Conservation (phyloP, 2,113 vertebrate species). For the Eretmochelys imbricata region DNA sequence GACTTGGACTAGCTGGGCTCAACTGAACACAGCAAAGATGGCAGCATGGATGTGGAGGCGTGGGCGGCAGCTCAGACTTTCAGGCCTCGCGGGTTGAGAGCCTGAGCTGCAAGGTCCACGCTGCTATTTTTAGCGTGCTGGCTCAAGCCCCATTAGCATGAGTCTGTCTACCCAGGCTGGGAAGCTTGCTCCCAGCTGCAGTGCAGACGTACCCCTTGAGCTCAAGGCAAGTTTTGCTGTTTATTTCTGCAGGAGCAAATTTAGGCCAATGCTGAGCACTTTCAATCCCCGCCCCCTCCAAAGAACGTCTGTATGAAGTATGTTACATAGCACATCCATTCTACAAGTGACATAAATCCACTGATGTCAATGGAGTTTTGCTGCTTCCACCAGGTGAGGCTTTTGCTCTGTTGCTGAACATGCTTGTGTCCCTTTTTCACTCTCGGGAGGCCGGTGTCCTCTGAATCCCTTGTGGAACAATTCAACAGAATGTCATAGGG, state of each 20-base stretch:
- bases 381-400: background rate
- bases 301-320: background rate
- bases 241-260: background rate
- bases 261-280: background rate
- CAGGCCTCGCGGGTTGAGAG: fast-evolving
- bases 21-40: background rate
- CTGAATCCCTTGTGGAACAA: background rate
- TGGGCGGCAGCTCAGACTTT: background rate
- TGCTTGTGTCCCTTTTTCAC: background rate
- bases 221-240: background rate
- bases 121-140: background rate
- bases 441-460: background rate
- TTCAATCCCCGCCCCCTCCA: background rate
- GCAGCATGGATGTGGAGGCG: background rate
- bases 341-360: background rate
- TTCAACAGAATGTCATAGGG: background rate
- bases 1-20: background rate
- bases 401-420: background rate
- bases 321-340: background rate
- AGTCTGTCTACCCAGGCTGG: background rate
- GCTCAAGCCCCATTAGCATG: background rate
- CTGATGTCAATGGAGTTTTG: background rate
- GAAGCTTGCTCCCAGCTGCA: background rate
- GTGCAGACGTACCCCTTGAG: background rate
- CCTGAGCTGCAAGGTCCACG: background rate